A percentile compares a stretch with the other conserved stretches of the same genome.
These are phyloP conservation scores for Magallana gigas DNA, from an alignment of 1,140 invertebrate species.

Conservation along the genomic window DNA sequence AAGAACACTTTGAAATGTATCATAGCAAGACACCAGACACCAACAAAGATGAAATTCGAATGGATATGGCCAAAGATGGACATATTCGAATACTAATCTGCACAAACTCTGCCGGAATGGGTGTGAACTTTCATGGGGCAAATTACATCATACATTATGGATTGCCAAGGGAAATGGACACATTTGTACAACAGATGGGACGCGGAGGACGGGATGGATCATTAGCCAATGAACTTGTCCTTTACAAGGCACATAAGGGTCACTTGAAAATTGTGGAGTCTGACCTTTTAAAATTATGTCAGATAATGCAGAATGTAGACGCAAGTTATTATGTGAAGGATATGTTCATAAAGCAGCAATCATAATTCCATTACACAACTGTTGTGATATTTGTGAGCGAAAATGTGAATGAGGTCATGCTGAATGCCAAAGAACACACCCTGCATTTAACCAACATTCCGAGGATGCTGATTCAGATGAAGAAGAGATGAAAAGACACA, in stretches of 20 bases:
- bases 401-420: slow-evolving; percentile 26
- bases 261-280: slow-evolving; percentile 40
- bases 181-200: slow-evolving; percentile 58
- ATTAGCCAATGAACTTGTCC: slow-evolving; percentile 39
- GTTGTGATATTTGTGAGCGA: slow-evolving; percentile 43
- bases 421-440: slow-evolving; percentile 32
- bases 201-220: slow-evolving; percentile 51
- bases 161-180: slow-evolving; percentile 52
- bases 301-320: slow-evolving; percentile 38
- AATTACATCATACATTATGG: slow-evolving; percentile 57
- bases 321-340: slow-evolving; percentile 12
- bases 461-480: slow-evolving; percentile 4
- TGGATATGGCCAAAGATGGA: slow-evolving; percentile 55
- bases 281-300: neutral
- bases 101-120: slow-evolving; percentile 61
- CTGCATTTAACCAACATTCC: neutral
- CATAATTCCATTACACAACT: slow-evolving; percentile 32
- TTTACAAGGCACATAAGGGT: slow-evolving; percentile 51
- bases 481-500: neutral
- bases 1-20: slow-evolving; percentile 49
- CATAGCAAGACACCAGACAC: slow-evolving; percentile 54
- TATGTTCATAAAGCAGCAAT: slow-evolving; percentile 4
- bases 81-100: slow-evolving; percentile 54
- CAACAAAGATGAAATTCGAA: slow-evolving; percentile 53
- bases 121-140: slow-evolving; percentile 55